Base-by-base conservation (phyloP, 2,888 invertebrate genomes). In the Polydrusus pterygomalis region DNA sequence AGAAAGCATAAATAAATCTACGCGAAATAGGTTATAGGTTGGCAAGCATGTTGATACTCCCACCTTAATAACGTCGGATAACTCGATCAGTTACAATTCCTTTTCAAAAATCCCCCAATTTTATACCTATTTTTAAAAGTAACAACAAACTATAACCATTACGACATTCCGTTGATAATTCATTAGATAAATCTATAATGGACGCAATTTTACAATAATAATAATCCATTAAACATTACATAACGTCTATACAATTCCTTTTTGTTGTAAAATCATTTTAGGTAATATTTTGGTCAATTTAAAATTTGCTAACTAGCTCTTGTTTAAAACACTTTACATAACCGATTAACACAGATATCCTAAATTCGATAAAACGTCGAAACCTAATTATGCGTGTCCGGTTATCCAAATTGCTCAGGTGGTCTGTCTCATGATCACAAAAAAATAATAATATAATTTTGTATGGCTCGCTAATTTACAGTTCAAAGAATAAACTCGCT, bases 331-430 rank as follows among this genome's bases (percentile, higher is more conserved):
- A 15, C 20, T 51, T 71, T 63, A 30, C 63, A 40, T 63, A 49
- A 71, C 34, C 54, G 71, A 71, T 71, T 71, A 71, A 51, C 71
- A 64, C 71, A 49, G 63, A 20, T 20, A 64, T 40, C 63, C n/a
- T 71, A 71, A 60, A 63, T 71, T 64, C 49, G 17, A 25, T 51
- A 49, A 64, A 43, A 30, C 64, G 71, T 64, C 71, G 71, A 64
- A 62, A 51, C 7, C 40, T 17, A 51, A 25, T 63, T 63, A 38
- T 63, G 38, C 62, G 43, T 63, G 71, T 62, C 62, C 40, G 18
- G 15, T 63, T 47, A 63, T 47, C 63, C 63, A 40, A 63, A 63
- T 63, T 63, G 25, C 45, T 20, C 13, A n/a, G 51, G 51, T 20
- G 20, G 51, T 51, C 17, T 47, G 47, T 47, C 10, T 51, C 51